Percentiles rank a stretch among this genome's conserved stretches.
Conservation (phyloP, 2,888 invertebrate genomes). For the Amblyteles armatorius region DNA sequence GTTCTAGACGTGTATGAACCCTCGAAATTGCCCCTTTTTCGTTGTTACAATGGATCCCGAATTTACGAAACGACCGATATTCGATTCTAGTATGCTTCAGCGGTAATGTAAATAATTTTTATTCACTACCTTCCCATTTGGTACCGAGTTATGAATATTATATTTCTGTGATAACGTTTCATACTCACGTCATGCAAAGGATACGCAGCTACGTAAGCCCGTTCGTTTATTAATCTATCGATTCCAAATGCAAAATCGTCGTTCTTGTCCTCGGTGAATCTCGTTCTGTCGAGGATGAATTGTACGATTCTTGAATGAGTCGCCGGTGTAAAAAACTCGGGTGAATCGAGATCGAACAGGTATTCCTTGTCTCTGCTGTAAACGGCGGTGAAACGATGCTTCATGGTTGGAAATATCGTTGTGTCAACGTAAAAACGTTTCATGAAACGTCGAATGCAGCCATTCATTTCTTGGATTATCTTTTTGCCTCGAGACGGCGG, state of each 20-base stretch:
- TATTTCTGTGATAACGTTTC: background rate
- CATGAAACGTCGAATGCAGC: constrained; percentile 87
- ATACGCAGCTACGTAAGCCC: constrained; percentile 92
- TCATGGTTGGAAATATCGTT: constrained; percentile 90
- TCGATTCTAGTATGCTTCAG: background rate
- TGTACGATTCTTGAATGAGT: constrained; percentile 95
- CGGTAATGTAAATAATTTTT: background rate
- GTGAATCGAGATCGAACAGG: constrained; percentile 93
- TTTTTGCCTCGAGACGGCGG: constrained; percentile 87
- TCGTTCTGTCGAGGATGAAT: constrained; percentile 95
- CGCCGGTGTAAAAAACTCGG: constrained; percentile 94
- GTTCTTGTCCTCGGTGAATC: constrained; percentile 88
- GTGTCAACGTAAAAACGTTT: constrained; percentile 89
- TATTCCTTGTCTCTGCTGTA: constrained; percentile 97
- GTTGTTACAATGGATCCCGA: constrained; percentile 4
- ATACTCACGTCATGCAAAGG: constrained; percentile 93
- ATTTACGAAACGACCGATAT: constrained; percentile 8
- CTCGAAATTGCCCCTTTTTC: constrained; percentile 12
- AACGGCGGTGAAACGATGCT: constrained; percentile 93
- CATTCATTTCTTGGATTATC: constrained; percentile 86
- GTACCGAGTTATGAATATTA: background rate
- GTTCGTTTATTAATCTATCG: constrained; percentile 90
- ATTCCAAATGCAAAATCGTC: constrained; percentile 94
- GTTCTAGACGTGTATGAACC: constrained; percentile 26
- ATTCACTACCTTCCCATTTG: background rate